Evolutionary conservation across 2,113 vertebrate genomes (phyloP), one percentile per base, ranked within the genome.

Genomic region (Stomatorhinus ivindoensis): DNA sequence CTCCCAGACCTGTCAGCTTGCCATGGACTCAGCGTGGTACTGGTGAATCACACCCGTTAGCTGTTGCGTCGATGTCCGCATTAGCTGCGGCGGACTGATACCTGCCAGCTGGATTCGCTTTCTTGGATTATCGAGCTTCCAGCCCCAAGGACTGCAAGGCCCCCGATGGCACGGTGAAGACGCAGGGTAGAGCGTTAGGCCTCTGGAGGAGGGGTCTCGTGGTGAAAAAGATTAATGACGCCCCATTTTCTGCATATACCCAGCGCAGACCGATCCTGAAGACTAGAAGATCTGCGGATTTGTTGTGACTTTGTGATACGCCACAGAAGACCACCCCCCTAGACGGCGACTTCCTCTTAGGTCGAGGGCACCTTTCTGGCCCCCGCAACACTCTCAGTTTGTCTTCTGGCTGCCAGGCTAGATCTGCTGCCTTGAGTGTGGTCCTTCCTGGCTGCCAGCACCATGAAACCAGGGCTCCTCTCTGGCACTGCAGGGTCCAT

Each of bases 291-390:
- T 83, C 80, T 83, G 19, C 2, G 0, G 80, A 83, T 83, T 83
- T n/a, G 42, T 21, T 7, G 19, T 39, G 69, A 47, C 42, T 47
- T 24, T 47, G 82, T 1, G 24, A 47, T n/a, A 10, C 8, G 10
- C 9, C 44, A 47, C 82, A 11, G 19, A 47, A 47, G 35, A 21
- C 15, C 42, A 44, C 7, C 19, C 17, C 2, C 24, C 44, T 19
- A 84, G n/a, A 7, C 31, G 8, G n/a, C 13, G 0, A 17, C 47
- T 19, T 39, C n/a, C 50, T 53, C 11, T 7, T 88, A 86, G n/a
- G 91, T 90, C 88, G 91, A 91, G 55, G 80, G 91, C 31, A 86
- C 46, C 8, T 13, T 44, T 10, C 47, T 3, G 42, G 65, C 83
- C 21, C 3, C 46, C 15, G 3, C 42, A n/a, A 48, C 83, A 17